These are phyloP conservation scores for Drosophila melanica DNA, from an alignment of 1,140 invertebrate genomes.

Conservation along the genomic window DNA sequence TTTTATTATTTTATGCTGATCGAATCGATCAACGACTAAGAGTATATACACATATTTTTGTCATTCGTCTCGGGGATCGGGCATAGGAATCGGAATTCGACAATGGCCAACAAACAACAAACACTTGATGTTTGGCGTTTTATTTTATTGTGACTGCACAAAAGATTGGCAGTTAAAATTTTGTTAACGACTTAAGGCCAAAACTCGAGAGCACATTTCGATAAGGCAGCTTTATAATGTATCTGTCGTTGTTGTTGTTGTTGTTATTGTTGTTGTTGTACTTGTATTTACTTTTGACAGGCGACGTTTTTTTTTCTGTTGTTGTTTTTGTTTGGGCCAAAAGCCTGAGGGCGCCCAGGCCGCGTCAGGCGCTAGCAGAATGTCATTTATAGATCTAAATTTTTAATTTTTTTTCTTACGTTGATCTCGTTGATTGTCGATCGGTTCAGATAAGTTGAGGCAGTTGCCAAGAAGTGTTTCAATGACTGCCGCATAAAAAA, in stretches of 20 bases:
- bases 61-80: slow-evolving; percentile 60
- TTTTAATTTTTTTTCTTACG: slow-evolving; percentile 23
- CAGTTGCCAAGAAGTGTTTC: slow-evolving; percentile 65
- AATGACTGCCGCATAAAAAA: slow-evolving; percentile 66
- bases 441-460: slow-evolving; percentile 64
- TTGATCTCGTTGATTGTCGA: slow-evolving; percentile 73
- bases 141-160: slow-evolving; percentile 63
- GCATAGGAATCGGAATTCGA: slow-evolving; percentile 47
- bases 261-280: slow-evolving; percentile 41
- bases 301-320: slow-evolving; percentile 40
- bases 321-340: slow-evolving; percentile 7
- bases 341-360: slow-evolving; percentile 48
- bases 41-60: slow-evolving; percentile 53
- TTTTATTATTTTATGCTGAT: slow-evolving; percentile 61
- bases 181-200: slow-evolving; percentile 76
- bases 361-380: slow-evolving; percentile 70
- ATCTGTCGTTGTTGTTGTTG: slow-evolving; percentile 11
- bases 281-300: slow-evolving; percentile 66
- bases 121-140: slow-evolving; percentile 76
- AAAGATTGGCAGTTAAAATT: slow-evolving; percentile 68
- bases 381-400: slow-evolving; percentile 63
- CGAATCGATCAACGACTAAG: slow-evolving; percentile 71
- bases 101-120: slow-evolving; percentile 51
- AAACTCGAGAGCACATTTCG: slow-evolving; percentile 65
- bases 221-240: slow-evolving; percentile 61